Conservation (phyloP, 2,888 invertebrate genomes). For the Drosophila vallismaia region DNA sequence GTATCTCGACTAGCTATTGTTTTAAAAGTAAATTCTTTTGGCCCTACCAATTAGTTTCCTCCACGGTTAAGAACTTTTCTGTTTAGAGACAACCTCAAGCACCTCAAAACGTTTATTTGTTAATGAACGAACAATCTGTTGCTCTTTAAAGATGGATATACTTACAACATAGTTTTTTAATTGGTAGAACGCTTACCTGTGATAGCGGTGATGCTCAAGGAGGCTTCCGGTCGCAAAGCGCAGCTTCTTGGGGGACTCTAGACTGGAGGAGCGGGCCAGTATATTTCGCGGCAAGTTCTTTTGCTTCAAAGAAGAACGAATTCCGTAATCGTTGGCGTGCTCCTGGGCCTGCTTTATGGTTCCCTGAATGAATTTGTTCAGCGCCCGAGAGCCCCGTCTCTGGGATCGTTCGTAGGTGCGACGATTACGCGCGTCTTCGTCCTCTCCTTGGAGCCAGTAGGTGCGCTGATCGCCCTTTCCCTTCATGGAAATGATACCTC, state of each 20-base stretch:
- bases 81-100: no score
- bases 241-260: constrained; percentile 93
- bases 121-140: no score
- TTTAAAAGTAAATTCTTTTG: no score
- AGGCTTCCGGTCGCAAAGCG: constrained; percentile 90
- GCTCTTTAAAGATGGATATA: no score
- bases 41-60: no score
- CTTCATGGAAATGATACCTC: constrained; percentile 92
- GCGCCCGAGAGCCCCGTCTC: constrained; percentile 84
- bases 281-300: constrained; percentile 86
- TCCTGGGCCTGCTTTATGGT: constrained; percentile 80
- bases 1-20: no score
- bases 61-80: no score
- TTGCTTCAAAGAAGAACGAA: constrained; percentile 89
- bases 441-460: constrained; percentile 93
- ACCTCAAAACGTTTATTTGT: no score
- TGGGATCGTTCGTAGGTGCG: constrained; percentile 85
- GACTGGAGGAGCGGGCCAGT: constrained; percentile 89
- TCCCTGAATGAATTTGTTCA: constrained; percentile 83
- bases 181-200: constrained; percentile 64
- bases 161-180: no score
- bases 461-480: constrained; percentile 93
- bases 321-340: constrained; percentile 80
- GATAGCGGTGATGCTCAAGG: constrained; percentile 84
- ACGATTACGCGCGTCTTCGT: constrained; percentile 86